A percentile compares a stretch with the other conserved stretches of the same genome.
These are phyloP conservation scores for Lathronympha strigana DNA, from an alignment of 2,888 invertebrate species.

Conservation along the genomic window DNA sequence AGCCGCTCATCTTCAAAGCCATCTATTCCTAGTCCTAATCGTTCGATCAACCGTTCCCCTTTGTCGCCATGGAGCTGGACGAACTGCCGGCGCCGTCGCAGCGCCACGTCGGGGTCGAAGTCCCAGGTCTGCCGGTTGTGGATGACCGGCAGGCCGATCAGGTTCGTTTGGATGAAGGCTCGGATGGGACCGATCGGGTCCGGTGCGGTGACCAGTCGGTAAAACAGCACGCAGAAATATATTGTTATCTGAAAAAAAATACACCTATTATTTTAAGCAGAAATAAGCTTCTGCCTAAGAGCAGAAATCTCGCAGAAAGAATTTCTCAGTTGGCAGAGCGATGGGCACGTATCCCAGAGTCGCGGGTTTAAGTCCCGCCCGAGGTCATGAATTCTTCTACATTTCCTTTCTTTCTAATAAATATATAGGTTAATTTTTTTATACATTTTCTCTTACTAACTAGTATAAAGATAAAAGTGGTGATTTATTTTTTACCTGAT, in stretches of 20 bases:
- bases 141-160: constrained; percentile 85
- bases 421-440: too few relatives aligned
- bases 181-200: constrained; percentile 61
- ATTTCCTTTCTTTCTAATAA: too few relatives aligned
- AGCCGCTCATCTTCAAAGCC: constrained; percentile 84
- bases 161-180: constrained; percentile 74
- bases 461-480: too few relatives aligned
- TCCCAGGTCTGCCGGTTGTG: constrained; percentile 84
- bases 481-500: too few relatives aligned
- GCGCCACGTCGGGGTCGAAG: constrained; percentile 87
- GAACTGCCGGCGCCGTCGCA: constrained; percentile 84
- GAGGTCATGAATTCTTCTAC: too few relatives aligned
- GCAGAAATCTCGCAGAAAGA: too few relatives aligned
- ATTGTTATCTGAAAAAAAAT: constrained; percentile 59
- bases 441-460: too few relatives aligned
- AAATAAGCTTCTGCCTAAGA: too few relatives aligned
- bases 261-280: neutral
- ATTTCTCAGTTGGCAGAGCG: too few relatives aligned
- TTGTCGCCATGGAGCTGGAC: constrained; percentile 85
- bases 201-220: constrained; percentile 52
- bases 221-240: constrained; percentile 54
- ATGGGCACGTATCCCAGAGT: too few relatives aligned
- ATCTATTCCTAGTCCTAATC: constrained; percentile 86
- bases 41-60: constrained; percentile 86
- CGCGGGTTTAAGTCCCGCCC: too few relatives aligned